A percentile compares a stretch with the other conserved stretches of the same genome.
Conservation (phyloP, 2,888 invertebrate species). For the Leptopilina syphax region DNA sequence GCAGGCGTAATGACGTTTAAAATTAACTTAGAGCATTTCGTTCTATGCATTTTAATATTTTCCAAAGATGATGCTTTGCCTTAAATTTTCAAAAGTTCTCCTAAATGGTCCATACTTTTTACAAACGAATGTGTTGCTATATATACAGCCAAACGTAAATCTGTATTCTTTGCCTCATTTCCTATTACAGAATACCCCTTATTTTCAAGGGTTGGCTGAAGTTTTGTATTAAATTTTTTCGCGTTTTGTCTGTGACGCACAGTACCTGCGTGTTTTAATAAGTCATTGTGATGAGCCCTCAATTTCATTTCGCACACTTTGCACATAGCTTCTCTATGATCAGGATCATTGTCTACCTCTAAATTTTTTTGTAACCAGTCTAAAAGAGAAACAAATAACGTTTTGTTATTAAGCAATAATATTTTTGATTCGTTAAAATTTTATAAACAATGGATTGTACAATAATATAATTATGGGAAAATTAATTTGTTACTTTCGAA, state of each 20-base stretch:
- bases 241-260: neutral
- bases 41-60: no score
- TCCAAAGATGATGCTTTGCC: neutral
- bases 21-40: conserved; percentile 56
- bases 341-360: neutral
- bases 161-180: conserved; percentile 44
- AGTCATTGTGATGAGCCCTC: neutral
- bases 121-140: conserved; percentile 48
- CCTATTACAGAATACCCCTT: conserved; percentile 41
- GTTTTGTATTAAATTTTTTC: neutral
- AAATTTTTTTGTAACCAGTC: neutral
- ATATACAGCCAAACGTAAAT: conserved; percentile 46
- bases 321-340: neutral
- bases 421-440: no score
- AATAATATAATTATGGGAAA: no score
- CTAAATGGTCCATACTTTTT: conserved; percentile 52
- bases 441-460: no score
- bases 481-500: no score
- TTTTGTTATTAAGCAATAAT: no score
- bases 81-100: conserved; percentile 43
- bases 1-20: conserved; percentile 54
- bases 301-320: neutral
- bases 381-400: neutral
- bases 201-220: neutral
- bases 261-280: neutral